Percentiles rank a stretch among this genome's conserved stretches.
Evolutionary conservation across 2,113 vertebrate genomes (phyloP).

Genomic region (Polyodon spathula): DNA sequence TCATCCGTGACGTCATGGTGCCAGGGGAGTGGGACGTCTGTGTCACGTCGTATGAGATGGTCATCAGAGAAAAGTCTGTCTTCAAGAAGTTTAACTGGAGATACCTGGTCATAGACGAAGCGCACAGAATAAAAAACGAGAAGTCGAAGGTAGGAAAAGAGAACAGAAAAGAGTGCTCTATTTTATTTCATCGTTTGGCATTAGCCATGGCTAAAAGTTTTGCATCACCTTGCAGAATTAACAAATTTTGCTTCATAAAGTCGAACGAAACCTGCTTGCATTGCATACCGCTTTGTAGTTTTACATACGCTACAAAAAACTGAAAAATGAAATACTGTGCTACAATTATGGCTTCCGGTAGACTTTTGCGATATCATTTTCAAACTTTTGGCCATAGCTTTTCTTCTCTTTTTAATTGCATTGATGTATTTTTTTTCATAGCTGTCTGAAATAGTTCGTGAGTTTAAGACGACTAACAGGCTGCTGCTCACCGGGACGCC

Average conservation of each 20-base stretch:
- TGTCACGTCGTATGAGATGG: conserved; percentile 83
- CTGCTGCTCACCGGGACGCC: conserved; percentile 79
- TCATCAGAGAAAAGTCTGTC: conserved; percentile 80
- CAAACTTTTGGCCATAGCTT: too few relatives aligned
- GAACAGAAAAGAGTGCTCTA: too few relatives aligned
- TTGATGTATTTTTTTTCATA: conserved; percentile 23
- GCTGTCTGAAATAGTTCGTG: conserved; percentile 81
- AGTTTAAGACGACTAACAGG: conserved; percentile 83
- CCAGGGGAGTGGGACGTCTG: conserved; percentile 86
- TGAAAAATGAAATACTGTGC: too few relatives aligned
- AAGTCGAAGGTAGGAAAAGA: conserved; percentile 70
- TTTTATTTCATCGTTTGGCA: too few relatives aligned
- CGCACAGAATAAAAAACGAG: conserved; percentile 85
- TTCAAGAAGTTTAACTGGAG: conserved; percentile 90
- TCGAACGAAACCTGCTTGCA: too few relatives aligned
- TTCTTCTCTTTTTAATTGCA: not conserved
- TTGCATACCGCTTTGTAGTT: too few relatives aligned
- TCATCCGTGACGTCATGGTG: conserved; percentile 85
- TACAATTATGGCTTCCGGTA: too few relatives aligned
- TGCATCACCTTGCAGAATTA: too few relatives aligned
- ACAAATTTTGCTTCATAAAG: too few relatives aligned
- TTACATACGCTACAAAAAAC: too few relatives aligned
- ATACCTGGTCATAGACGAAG: conserved; percentile 82
- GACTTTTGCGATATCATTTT: too few relatives aligned
- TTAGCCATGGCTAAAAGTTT: too few relatives aligned